Evolutionary conservation across 2,113 vertebrate genomes (phyloP), one percentile per base, ranked within the genome.

Genomic region (Sturnus vulgaris): DNA sequence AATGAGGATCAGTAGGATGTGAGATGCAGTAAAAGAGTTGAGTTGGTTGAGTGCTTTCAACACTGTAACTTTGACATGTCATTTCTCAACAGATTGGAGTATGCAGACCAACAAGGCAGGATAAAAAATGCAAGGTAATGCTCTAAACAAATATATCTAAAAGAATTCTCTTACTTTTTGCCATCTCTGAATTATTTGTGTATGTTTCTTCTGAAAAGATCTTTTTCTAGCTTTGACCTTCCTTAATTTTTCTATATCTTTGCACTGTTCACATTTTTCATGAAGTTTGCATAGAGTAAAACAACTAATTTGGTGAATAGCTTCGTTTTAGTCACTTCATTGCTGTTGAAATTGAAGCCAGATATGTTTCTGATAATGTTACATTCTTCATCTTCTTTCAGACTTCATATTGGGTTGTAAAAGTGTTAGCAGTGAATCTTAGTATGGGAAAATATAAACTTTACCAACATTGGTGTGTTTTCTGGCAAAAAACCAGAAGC

Each of bases 61-160:
- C 7, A 28, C 50, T 83, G 35, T 90, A 84, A 93, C 46, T 60
- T 60, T 37, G 52, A 88, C 47, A n/a, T 92, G 27, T 42, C 9
- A 2, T 92, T 96, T 92, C 50, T 65, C 72, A 89, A 95, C 96
- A 99, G 99, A 96, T 92, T 98, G 97, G 98, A 98, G 81, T 99
- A 98, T 70, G 94, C 98, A 93, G 99, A 99, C 92, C 99, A 99
- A 79, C 99, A 99, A 92, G 99, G 99, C 92, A 98, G 99, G 97
- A 99, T 99, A 89, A 99, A 99, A 98, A 99, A 99, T 96, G 99
- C 99, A 97, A 99, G 99, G 99, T 99, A 98, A 96, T 92, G 31
- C 37, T 90, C 33, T 59, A 28, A 86, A 40, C 11, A 72, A 66
- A 23, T 37, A 11, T 5, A 10, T 63, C 24, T 60, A 14, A 50